phyloP scores from a whole-genome alignment of 2,888 invertebrate species.

The Apamea monoglypha region DNA sequence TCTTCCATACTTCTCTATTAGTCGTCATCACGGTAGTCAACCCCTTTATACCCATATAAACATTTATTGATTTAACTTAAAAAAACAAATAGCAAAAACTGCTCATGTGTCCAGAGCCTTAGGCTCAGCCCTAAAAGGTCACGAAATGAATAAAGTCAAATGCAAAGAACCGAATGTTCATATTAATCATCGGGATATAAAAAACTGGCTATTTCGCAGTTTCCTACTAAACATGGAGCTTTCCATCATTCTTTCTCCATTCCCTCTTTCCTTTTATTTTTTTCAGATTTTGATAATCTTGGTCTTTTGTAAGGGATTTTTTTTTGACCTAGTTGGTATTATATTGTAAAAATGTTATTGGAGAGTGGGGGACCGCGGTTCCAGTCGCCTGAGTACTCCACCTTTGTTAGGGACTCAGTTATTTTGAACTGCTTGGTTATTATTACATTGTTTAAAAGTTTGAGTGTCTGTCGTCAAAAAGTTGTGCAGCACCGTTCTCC shows the following conservation, averaged over 20 bases:
- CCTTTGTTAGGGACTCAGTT: background rate
- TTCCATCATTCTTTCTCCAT: background rate
- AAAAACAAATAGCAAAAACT: background rate
- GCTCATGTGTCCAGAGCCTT: background rate
- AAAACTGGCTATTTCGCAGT: background rate
- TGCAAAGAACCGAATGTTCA: background rate
- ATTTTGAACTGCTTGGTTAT: background rate
- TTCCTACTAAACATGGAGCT: too few species aligned
- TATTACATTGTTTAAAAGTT: background rate
- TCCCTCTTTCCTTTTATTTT: background rate
- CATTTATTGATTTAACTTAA: background rate
- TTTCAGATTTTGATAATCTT: background rate
- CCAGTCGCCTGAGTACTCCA: background rate
- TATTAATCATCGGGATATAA: slow-evolving; percentile 11
- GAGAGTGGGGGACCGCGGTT: background rate
- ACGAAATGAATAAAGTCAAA: background rate
- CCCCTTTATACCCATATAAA: background rate
- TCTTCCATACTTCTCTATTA: too few species aligned
- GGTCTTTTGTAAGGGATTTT: too few species aligned
- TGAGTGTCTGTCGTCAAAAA: too few species aligned
- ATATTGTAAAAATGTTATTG: background rate
- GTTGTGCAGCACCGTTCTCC: background rate
- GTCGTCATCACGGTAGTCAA: too few species aligned
- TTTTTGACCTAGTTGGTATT: background rate
- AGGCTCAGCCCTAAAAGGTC: background rate